phyloP scores from a whole-genome alignment of 2,888 invertebrate genomes.

The Thyatira batis region DNA sequence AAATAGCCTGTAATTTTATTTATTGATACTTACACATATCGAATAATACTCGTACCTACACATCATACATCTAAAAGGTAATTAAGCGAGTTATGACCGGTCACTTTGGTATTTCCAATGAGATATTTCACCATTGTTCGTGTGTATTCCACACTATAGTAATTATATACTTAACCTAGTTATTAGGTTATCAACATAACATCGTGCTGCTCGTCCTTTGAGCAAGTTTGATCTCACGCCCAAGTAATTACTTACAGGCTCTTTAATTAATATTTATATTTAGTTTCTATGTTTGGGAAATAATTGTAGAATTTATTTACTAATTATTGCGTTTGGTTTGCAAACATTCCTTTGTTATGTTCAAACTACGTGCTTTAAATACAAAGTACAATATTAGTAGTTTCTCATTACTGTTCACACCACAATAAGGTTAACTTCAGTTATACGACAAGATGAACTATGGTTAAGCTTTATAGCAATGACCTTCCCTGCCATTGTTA shows the following conservation, averaged over 20 bases:
- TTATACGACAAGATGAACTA: too few relatives aligned
- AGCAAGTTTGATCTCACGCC: not conserved
- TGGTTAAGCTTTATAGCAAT: too few relatives aligned
- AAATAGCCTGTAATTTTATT: too few relatives aligned
- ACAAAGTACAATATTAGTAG: too few relatives aligned
- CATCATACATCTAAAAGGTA: not conserved
- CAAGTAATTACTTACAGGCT: not conserved
- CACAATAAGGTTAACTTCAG: too few relatives aligned
- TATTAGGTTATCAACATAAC: not conserved
- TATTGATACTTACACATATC: not conserved
- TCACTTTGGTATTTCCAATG: not conserved
- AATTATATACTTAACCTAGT: not conserved
- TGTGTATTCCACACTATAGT: not conserved
- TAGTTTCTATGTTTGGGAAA: not conserved
- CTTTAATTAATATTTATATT: not conserved
- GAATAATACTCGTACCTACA: not conserved
- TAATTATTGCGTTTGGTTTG: not conserved
- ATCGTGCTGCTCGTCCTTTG: not conserved
- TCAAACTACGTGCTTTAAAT: not conserved
- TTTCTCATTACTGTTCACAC: too few relatives aligned
- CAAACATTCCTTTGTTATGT: not conserved
- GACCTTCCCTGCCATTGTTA: too few relatives aligned
- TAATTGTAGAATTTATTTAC: not conserved
- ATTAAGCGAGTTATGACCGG: not conserved
- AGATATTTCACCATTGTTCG: not conserved